These are phyloP conservation scores for Alosa sapidissima DNA, from an alignment of 2,797 vertebrate species.

Conservation along the genomic window DNA sequence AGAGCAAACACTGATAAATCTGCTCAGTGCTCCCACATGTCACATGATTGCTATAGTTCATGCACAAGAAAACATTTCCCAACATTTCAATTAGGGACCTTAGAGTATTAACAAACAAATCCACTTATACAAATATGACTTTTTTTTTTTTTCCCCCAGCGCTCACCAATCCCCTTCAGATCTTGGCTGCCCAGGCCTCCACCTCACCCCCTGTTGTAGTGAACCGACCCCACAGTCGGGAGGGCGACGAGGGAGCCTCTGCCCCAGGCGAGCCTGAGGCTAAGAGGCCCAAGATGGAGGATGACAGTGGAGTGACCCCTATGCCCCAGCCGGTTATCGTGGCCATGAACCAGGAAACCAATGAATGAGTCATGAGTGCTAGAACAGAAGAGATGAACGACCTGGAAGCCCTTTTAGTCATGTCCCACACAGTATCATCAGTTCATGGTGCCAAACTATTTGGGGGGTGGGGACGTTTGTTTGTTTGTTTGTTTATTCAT, in stretches of 20 bases:
- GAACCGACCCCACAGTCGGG: conserved; percentile 74
- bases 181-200: conserved; percentile 94
- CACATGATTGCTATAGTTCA: too few relatives aligned
- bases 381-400: conserved; percentile 42
- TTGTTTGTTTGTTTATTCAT: conserved; percentile 26
- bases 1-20: too few relatives aligned
- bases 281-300: conserved; percentile 87
- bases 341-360: conserved; percentile 64
- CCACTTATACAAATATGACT: conserved; percentile 11
- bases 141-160: conserved; percentile 64
- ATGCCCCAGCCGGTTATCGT: conserved; percentile 79
- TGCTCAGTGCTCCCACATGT: too few relatives aligned
- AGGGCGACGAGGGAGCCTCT: conserved; percentile 67
- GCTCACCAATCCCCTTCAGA: conserved; percentile 91
- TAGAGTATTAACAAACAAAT: background rate
- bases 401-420: conserved; percentile 69
- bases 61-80: background rate
- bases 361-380: conserved; percentile 36
- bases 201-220: conserved; percentile 91
- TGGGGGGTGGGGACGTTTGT: conserved; percentile 50
- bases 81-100: background rate
- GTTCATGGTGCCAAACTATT: conserved; percentile 69
- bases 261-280: conserved; percentile 79
- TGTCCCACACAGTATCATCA: conserved; percentile 50
- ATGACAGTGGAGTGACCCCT: conserved; percentile 63